These are phyloP conservation scores for Liparis tanakae DNA, from an alignment of 2,797 vertebrate species.

Conservation along the genomic window DNA sequence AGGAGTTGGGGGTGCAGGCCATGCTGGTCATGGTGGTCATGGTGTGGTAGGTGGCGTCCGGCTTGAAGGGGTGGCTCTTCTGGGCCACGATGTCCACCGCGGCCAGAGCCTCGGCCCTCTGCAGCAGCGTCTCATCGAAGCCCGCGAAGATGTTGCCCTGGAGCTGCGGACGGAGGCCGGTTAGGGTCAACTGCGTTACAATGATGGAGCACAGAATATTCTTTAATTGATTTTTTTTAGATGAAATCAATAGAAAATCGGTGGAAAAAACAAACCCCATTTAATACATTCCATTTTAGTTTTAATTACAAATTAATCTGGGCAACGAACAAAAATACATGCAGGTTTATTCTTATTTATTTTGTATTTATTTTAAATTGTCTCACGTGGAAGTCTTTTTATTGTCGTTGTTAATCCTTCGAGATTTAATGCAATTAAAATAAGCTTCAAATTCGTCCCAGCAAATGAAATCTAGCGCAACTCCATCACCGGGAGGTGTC, in stretches of 20 bases:
- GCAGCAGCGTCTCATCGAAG: slow-evolving; percentile 91
- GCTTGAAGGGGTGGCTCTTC: slow-evolving; percentile 93
- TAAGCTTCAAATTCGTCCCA: too few species aligned
- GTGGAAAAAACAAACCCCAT: neutral
- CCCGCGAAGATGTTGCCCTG: slow-evolving; percentile 94
- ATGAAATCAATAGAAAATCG: neutral
- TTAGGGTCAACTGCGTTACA: neutral
- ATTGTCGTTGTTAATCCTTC: too few species aligned
- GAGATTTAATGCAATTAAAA: neutral
- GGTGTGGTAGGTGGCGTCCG: slow-evolving; percentile 94
- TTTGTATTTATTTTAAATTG: neutral
- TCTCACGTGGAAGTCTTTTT: neutral
- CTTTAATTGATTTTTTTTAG: neutral
- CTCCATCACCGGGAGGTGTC: slow-evolving; percentile 28
- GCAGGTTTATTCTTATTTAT: neutral
- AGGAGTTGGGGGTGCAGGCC: slow-evolving; percentile 91
- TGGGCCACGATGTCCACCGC: slow-evolving; percentile 93
- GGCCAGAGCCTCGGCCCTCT: slow-evolving; percentile 92
- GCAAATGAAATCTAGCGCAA: neutral
- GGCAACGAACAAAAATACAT: too few species aligned
- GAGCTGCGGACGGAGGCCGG: slow-evolving; percentile 64
- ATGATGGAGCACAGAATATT: neutral
- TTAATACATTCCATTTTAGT: neutral
- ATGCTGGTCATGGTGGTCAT: slow-evolving; percentile 96
- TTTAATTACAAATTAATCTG: neutral